phyloP scores from a whole-genome alignment of 2,113 vertebrate genomes.

The Drymodes brunneopygia region DNA sequence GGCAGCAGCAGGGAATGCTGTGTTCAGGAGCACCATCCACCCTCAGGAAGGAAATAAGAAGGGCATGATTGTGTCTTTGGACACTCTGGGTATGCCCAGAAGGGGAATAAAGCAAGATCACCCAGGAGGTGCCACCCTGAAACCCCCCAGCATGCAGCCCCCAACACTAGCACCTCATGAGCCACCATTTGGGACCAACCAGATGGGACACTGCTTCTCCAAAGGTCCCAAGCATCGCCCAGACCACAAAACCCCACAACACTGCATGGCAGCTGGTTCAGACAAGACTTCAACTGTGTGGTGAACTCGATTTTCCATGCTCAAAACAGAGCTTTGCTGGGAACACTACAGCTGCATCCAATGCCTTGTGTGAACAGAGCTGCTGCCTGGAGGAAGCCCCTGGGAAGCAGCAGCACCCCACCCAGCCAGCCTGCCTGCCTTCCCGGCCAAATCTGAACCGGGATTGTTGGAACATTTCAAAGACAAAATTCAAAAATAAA shows the following conservation, averaged over 20 bases:
- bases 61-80: accelerated
- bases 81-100: neutral
- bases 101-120: neutral
- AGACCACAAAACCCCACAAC: accelerated
- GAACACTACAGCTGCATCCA: neutral
- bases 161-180: neutral
- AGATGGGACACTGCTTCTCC: neutral
- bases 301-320: neutral
- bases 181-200: neutral
- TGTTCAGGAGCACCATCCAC: neutral
- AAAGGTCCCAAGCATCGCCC: neutral
- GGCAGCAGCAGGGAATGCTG: neutral
- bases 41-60: neutral
- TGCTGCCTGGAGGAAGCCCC: neutral
- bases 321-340: neutral
- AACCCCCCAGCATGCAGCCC: accelerated
- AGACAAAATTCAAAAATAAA: neutral
- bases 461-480: neutral
- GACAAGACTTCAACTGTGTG: neutral
- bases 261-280: neutral
- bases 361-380: neutral
- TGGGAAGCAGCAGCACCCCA: neutral
- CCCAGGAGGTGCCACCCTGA: neutral
- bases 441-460: neutral
- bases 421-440: neutral